Evolutionary conservation across 2,888 invertebrate species (phyloP), one percentile per base, ranked within the genome.

Genomic region (Micropterix aruncella): DNA sequence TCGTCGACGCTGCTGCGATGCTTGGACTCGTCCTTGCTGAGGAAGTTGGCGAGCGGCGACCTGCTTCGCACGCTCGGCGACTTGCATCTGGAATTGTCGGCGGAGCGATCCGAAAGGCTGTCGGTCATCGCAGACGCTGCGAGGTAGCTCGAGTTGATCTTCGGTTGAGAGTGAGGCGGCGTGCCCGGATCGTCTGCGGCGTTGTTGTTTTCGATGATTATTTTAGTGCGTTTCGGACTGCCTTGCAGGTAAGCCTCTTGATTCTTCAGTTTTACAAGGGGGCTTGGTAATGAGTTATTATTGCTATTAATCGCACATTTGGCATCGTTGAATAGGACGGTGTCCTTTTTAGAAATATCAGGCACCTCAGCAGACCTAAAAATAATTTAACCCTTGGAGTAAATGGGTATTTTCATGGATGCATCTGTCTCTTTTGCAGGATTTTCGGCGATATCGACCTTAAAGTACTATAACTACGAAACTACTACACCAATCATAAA

Each of bases 1-100:
- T 61, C 60, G 19, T 60, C 61, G 40, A 63, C 62, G 47, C 60
- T 60, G 47, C 70, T 71, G 41, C 66, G 65, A 51, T 71, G 47
- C 16, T 47, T 50, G 7, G 45, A 43, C 3, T 43, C 9, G 9
- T 43, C 44, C 3, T 42, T 27, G 2, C 43, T 43, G n/a, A 40
- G 37, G 4, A 50, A 63, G 46, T 66, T 61, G 45, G 73, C 70
- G 49, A 66, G 65, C 14, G 61, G 55, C 3, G 66, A 66, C 7
- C 65, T 66, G 48, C 65, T 65, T 9, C 48, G 37, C 7, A 49
- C 38, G 18, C 38, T 49, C 2, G 50, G 48, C 7, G 49, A 48
- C 37, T 48, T 49, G 7, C 37, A 46, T 36, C 47, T 46, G 14
- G 46, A 47, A 16, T 43, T 19, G 37, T 51, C 51, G 3, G 51